Base-by-base conservation (phyloP, 2,113 vertebrate genomes). In the Dolichotis patagonum region DNA sequence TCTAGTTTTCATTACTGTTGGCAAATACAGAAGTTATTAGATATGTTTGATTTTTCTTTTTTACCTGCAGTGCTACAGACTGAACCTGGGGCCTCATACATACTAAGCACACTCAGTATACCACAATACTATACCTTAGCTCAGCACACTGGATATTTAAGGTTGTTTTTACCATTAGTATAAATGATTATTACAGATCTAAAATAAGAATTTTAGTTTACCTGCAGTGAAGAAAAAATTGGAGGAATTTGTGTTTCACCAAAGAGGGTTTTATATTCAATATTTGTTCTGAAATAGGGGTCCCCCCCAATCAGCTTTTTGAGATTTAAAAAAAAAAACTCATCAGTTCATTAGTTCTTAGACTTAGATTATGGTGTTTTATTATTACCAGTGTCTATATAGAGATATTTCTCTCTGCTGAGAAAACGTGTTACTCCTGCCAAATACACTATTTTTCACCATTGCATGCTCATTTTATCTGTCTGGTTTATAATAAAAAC, bases 1-100 rank as follows among this genome's bases (percentile, higher is more conserved):
- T 97, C 30, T 96, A 54, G 35, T 92, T 96, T 91, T 63, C 10
- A 63, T 88, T 97, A 71, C 38, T 95, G 38, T 41, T 73, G 43
- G 54, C 85, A 94, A 93, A 91, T 75, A 90, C 17, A 93, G 54
- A 43, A 71, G 41, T 80, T 91, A 54, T 8, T 63, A 30, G 28
- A 11, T 58, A 85, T 3, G n/a, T 93, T 91, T 89, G 81, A 30
- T 83, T 28, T 77, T 63, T 83, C 38, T 75, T 62, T 82, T 83
- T 54, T 19, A 20, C 32, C 49, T 28, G 8, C 65, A 46, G 46
- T 78, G 7, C 46, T 78, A 14, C 63, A 46, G 12, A 52, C 63
- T 49, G 28, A 54, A 86, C 56, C 35, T 38, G 43, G 24, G 71
- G 46, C 35, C 49, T 56, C 24, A 87, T 17, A 84, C 38, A 32